Percentiles rank a stretch among this genome's conserved stretches.
These are phyloP conservation scores for Aptenodytes forsteri DNA, from an alignment of 2,113 vertebrate species.

Conservation along the genomic window DNA sequence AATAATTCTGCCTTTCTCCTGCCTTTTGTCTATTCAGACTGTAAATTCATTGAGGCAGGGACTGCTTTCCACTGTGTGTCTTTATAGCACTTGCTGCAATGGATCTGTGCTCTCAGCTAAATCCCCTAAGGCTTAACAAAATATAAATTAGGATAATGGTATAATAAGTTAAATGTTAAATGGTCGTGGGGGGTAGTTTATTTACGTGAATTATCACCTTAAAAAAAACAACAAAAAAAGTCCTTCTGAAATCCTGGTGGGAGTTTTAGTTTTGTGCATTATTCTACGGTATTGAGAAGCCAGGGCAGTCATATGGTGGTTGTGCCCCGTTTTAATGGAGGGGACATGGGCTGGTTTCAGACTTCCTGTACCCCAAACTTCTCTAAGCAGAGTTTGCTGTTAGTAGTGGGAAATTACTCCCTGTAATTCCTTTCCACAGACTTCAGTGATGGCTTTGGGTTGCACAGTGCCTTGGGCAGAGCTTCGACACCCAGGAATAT, in stretches of 20 bases:
- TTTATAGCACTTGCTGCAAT: constrained; percentile 41
- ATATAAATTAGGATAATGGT: constrained; percentile 57
- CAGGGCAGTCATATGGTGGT: accelerated
- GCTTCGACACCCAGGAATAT: neutral
- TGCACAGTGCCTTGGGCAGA: neutral
- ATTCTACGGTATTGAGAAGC: neutral
- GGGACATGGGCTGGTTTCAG: neutral
- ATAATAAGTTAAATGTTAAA: constrained; percentile 45
- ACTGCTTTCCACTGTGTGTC: constrained; percentile 16
- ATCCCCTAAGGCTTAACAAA: constrained; percentile 44
- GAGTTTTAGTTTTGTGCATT: neutral
- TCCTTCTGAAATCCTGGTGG: neutral
- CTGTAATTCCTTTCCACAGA: neutral
- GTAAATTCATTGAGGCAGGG: constrained; percentile 50
- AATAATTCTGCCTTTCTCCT: constrained; percentile 61
- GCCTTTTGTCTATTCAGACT: constrained; percentile 60
- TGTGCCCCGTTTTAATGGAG: neutral
- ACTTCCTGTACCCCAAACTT: neutral
- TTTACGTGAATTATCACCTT: constrained; percentile 52
- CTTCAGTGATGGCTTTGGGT: neutral
- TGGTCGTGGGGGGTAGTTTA: neutral
- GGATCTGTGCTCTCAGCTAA: constrained; percentile 33
- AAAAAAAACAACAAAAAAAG: neutral
- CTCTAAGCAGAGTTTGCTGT: constrained; percentile 16
- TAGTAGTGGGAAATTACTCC: neutral